Evolutionary conservation across 2,888 invertebrate genomes (phyloP), one percentile per base, ranked within the genome.

Genomic region (Heteromurus nitidus): DNA sequence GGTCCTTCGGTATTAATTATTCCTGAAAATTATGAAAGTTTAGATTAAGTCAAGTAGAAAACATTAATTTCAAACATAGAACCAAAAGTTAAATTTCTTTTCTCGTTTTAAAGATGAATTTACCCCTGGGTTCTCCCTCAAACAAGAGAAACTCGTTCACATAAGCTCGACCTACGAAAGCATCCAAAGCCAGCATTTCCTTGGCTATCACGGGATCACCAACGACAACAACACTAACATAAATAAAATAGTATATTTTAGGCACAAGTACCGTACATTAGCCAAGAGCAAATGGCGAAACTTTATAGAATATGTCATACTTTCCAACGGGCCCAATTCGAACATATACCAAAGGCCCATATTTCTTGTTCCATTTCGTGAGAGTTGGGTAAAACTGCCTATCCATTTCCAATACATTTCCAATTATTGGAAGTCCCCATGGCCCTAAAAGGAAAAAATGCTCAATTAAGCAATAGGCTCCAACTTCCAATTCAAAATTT

Each of bases 111-210:
- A 16, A 2, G 13, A 31, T 1, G n/a, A 2, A 28, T 2, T 30
- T 73, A 74, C 74, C 74, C 28, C 68, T 60, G 24, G 44, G 44
- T 55, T 79, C 75, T 22, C 74, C 82, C 18, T 79, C 70, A 65
- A 50, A 80, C 2, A 82, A 13, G 2, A 11, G 20, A 9, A 82
- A 74, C 9, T 68, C 74, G 18, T 69, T 28, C 9, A 69, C 18
- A 13, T 42, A 24, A 16, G 79, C 55, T 42, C 80, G 24, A 44
- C 82, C 82, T n/a, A 64, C 36, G 36, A 82, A 82, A 13, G 70
- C 79, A 36, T 82, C 82, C 16, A 53, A 1, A 0, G 75, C 53
- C 0, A 79, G 16, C 82, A 82, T 77, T 47, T 82, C 82, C 20
- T 80, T 82, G 44, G 64, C 69, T 3, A 77, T 47, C 16, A 53